Evolutionary conservation across 1,140 invertebrate genomes (phyloP), one percentile per base, ranked within the genome.

Genomic region (Megalonaias nervosa): DNA sequence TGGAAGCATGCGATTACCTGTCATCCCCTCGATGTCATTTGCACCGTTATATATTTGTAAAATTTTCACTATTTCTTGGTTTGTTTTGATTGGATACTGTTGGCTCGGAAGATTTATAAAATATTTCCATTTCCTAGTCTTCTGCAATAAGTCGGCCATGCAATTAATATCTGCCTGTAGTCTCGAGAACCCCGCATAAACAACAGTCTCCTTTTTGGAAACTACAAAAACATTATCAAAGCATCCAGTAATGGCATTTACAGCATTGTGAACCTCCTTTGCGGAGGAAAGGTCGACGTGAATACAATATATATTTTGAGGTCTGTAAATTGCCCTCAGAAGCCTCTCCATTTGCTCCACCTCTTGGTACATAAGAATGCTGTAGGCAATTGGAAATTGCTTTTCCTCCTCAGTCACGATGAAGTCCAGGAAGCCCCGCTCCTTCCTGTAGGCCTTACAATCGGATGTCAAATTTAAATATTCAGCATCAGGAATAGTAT

Each of bases 251-350:
- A 89, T 81, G 12, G 73, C 70, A 58, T 69, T 71, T n/a, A 87
- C 58, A 2, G 82, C 84, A 48, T 84, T 23, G 17, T 82, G 65
- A 62, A 87, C 73, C n/a, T 62, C 74, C 23, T 57, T 23, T n/a
- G 77, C n/a, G 17, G 81, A 66, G 65, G 85, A 81, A 14, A 38
- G 64, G 69, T 91, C 90, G 1, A 90, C 85, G 71, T 91, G 90
- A 56, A 91, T 81, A 83, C 89, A 90, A 76, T 89, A 90, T 62
- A 75, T 78, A 77, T 91, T 91, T 31, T 85, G 82, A 14, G 88
- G 88, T 13, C 84, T 61, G 69, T 88, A 88, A 60, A 88, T 85
- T 15, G 77, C 71, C 15, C 80, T 21, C 11, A 88, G 62, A 16
- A 88, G 65, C 62, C 80, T 59, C 65, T 87, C 86, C 1, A 81